Conservation (phyloP, 2,888 invertebrate genomes). For the Spicauda simplicius region DNA sequence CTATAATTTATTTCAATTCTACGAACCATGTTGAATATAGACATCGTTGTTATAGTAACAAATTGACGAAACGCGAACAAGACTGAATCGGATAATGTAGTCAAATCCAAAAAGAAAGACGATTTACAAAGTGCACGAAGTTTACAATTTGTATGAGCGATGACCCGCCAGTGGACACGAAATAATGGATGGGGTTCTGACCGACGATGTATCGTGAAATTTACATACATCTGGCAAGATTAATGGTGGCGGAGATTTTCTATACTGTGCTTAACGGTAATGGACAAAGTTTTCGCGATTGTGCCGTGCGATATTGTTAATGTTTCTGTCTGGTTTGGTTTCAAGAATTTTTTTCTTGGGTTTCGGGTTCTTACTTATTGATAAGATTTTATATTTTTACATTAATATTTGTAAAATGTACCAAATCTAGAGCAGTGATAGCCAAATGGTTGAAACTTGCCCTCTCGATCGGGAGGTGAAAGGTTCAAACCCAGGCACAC, state of each 20-base stretch:
- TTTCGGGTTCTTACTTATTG: neutral
- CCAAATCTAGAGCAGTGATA: too few species aligned
- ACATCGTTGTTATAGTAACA: neutral
- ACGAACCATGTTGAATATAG: too few species aligned
- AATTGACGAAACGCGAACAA: conserved; percentile 23
- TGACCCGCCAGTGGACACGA: conserved; percentile 45
- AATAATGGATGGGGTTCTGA: conserved; percentile 59
- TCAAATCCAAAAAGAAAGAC: conserved; percentile 26
- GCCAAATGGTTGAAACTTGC: too few species aligned
- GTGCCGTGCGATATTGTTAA: conserved; percentile 5
- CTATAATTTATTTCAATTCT: too few species aligned
- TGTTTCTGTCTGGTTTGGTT: conserved; percentile 7
- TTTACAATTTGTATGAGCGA: conserved; percentile 51
- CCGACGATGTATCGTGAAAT: conserved; percentile 74
- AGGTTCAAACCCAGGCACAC: too few species aligned
- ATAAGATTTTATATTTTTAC: too few species aligned
- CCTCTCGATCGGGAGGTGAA: too few species aligned
- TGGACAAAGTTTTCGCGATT: conserved; percentile 47
- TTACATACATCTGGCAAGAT: conserved; percentile 71
- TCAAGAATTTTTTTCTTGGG: neutral
- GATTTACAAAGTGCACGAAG: conserved; percentile 43
- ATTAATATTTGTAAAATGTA: too few species aligned
- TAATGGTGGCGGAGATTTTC: conserved; percentile 64
- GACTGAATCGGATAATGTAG: conserved; percentile 10
- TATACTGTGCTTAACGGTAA: conserved; percentile 49